Conservation (phyloP, 2,113 vertebrate species). For the Brachyhypopomus gauderio region DNA sequence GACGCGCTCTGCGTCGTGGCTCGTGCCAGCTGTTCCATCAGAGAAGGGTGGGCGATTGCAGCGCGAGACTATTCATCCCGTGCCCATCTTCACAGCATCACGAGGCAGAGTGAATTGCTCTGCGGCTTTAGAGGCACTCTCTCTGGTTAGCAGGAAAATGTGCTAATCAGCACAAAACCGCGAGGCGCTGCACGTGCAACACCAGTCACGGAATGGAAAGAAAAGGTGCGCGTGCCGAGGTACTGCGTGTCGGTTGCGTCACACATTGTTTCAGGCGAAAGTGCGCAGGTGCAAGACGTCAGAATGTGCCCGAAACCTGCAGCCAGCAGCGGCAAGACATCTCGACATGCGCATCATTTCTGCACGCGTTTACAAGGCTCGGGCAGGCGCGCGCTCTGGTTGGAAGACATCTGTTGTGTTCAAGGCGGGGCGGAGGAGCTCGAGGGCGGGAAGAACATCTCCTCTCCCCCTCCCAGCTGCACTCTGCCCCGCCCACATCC, state of each 20-base stretch:
- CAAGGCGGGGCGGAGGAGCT: no score
- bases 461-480: no score
- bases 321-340: no score
- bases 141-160: background rate
- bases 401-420: background rate
- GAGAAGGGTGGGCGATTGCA: background rate
- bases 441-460: background rate
- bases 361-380: background rate
- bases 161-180: conserved; percentile 1
- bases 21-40: background rate
- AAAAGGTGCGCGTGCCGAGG: background rate
- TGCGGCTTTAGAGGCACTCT: background rate
- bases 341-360: no score
- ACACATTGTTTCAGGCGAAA: no score
- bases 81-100: background rate
- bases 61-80: background rate
- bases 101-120: background rate
- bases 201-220: background rate
- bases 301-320: background rate
- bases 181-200: background rate
- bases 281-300: no score
- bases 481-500: background rate
- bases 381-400: background rate
- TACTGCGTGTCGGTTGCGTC: no score
- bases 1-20: background rate